These are phyloP conservation scores for Sympetrum striolatum DNA, from an alignment of 2,888 invertebrate genomes.

Conservation along the genomic window DNA sequence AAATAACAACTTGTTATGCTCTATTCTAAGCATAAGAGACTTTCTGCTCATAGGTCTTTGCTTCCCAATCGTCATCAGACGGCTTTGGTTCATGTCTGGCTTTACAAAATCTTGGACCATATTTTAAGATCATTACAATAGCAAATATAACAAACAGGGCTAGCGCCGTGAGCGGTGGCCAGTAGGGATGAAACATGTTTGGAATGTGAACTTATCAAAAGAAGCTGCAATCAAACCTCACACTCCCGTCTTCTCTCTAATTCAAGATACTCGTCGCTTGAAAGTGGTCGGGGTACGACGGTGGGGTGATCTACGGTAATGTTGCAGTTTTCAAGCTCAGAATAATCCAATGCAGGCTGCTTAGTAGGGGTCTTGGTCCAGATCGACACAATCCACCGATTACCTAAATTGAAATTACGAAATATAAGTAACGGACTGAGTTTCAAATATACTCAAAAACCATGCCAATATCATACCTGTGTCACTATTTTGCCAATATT, in stretches of 20 bases:
- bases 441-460: neutral
- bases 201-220: slow-evolving; percentile 45
- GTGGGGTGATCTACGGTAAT: slow-evolving; percentile 55
- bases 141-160: slow-evolving; percentile 74
- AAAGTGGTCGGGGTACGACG: slow-evolving; percentile 59
- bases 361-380: slow-evolving; percentile 86
- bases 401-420: slow-evolving; percentile 64
- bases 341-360: slow-evolving; percentile 80
- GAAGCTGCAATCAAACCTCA: neutral
- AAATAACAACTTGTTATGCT: neutral
- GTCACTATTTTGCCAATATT: slow-evolving; percentile 83
- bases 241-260: slow-evolving; percentile 20
- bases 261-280: slow-evolving; percentile 47
- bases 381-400: slow-evolving; percentile 82
- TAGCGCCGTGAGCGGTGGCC: slow-evolving; percentile 77
- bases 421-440: neutral
- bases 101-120: slow-evolving; percentile 75
- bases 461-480: slow-evolving; percentile 65
- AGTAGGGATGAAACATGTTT: slow-evolving; percentile 77
- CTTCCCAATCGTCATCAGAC: slow-evolving; percentile 70
- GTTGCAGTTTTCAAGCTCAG: slow-evolving; percentile 70
- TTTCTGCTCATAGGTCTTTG: slow-evolving; percentile 70
- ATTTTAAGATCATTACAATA: slow-evolving; percentile 77
- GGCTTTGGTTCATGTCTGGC: slow-evolving; percentile 59
- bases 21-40: slow-evolving; percentile 64